Evolutionary conservation across 1,140 invertebrate species (phyloP).

Genomic region (Diprion similis): DNA sequence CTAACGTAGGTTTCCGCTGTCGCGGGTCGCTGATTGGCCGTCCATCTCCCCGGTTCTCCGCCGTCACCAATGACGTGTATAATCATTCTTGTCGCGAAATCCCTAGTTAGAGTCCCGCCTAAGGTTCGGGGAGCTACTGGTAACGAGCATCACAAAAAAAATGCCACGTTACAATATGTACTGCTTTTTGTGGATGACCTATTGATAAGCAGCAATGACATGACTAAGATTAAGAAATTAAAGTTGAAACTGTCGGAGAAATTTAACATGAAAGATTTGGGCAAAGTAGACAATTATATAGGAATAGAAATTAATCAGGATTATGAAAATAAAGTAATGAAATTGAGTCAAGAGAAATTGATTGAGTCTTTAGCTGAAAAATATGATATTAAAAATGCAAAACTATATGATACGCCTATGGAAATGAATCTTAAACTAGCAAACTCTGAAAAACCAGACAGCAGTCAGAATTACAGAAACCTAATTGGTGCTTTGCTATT

Average conservation of each 20-base stretch:
- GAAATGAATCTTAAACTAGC: slow-evolving; percentile 14
- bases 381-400: slow-evolving; percentile 26
- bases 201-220: slow-evolving; percentile 20
- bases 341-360: slow-evolving; percentile 14
- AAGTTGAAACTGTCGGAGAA: slow-evolving; percentile 16
- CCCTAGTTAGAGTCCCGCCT: too few species aligned
- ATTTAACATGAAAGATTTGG: slow-evolving; percentile 20
- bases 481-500: slow-evolving; percentile 45
- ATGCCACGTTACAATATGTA: too few species aligned
- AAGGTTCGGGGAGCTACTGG: too few species aligned
- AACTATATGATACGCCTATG: slow-evolving; percentile 24
- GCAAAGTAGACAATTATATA: slow-evolving; percentile 9
- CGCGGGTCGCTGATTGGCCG: too few species aligned
- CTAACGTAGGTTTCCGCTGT: too few species aligned
- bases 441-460: neutral
- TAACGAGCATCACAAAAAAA: too few species aligned
- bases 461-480: slow-evolving; percentile 35
- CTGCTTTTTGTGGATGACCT: slow-evolving; percentile 31
- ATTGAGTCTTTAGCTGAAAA: slow-evolving; percentile 24
- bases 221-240: slow-evolving; percentile 9
- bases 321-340: slow-evolving; percentile 9
- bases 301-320: slow-evolving; percentile 15
- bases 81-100: too few species aligned
- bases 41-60: too few species aligned
- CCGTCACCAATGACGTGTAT: too few species aligned